phyloP scores from a whole-genome alignment of 2,888 invertebrate species.

The Strigamia maritima region DNA sequence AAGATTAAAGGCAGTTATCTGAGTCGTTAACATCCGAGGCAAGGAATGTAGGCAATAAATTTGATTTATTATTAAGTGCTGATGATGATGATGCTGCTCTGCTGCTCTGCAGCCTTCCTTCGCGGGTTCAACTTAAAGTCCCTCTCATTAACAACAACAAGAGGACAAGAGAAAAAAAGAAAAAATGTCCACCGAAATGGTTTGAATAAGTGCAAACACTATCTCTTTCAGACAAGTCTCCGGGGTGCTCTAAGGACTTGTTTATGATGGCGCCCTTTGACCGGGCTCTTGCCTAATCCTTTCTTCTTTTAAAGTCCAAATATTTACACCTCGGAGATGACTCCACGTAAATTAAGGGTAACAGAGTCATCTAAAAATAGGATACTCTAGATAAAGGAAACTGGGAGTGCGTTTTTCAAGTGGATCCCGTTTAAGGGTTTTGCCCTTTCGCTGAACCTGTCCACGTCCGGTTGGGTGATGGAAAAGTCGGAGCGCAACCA shows the following conservation, averaged over 20 bases:
- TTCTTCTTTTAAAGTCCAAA: neutral
- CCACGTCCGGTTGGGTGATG: neutral
- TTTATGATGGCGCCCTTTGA: neutral
- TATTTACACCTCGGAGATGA: neutral
- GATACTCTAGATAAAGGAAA: neutral
- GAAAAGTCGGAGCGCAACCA: neutral
- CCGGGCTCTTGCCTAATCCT: too few relatives aligned
- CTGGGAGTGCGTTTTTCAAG: neutral
- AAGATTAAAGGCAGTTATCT: constrained; percentile 27
- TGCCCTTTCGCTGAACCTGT: constrained; percentile 7
- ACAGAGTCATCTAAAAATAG: neutral
- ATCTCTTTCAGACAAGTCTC: neutral
- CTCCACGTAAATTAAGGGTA: neutral
- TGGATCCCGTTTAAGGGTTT: neutral
- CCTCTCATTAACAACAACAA: too few relatives aligned
- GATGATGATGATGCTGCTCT: neutral
- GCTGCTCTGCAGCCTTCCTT: neutral
- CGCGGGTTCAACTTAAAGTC: too few relatives aligned
- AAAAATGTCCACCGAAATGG: neutral
- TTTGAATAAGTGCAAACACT: neutral
- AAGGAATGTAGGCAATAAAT: constrained; percentile 15
- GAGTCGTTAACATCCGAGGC: constrained; percentile 19
- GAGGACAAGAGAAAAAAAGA: too few relatives aligned
- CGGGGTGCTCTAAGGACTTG: neutral
- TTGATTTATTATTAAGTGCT: constrained; percentile 15